These are phyloP conservation scores for Lanistes nyassanus DNA, from an alignment of 1,140 invertebrate species.

Conservation along the genomic window DNA sequence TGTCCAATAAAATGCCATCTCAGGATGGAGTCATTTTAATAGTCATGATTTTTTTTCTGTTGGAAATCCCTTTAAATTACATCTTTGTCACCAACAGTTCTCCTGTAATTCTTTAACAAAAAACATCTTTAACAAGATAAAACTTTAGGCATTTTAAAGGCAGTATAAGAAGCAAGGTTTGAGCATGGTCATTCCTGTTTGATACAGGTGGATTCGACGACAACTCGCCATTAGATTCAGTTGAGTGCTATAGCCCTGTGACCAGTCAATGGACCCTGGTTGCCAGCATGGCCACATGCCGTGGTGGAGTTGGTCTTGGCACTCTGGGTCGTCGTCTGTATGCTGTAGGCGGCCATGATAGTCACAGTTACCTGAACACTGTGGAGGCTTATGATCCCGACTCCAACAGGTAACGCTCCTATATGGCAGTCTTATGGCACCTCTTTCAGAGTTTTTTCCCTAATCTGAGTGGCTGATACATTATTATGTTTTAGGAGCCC, in stretches of 20 bases:
- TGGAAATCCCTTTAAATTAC: too few species aligned
- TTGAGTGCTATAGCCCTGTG: slow-evolving; percentile 70
- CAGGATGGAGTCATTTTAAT: too few species aligned
- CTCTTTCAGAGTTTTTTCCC: too few species aligned
- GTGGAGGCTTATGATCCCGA: slow-evolving; percentile 67
- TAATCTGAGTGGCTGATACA: too few species aligned
- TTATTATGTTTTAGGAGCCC: too few species aligned
- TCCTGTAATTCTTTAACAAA: too few species aligned
- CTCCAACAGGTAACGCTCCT: slow-evolving; percentile 48
- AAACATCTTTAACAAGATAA: too few species aligned
- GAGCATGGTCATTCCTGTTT: background rate
- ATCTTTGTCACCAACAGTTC: too few species aligned
- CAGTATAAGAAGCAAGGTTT: too few species aligned
- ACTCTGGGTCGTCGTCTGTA: slow-evolving; percentile 63
- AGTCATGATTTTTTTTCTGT: too few species aligned
- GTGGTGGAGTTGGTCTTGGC: slow-evolving; percentile 65
- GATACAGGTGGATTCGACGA: slow-evolving; percentile 80
- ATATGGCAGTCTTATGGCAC: background rate
- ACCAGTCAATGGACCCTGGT: slow-evolving; percentile 73
- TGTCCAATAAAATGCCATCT: too few species aligned
- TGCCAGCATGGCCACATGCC: slow-evolving; percentile 70
- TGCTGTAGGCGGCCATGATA: slow-evolving; percentile 69
- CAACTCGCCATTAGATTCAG: slow-evolving; percentile 76
- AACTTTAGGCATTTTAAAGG: too few species aligned
- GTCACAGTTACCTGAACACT: slow-evolving; percentile 65